phyloP scores from a whole-genome alignment of 2,797 vertebrate species.

The Clarias laeviceps region DNA sequence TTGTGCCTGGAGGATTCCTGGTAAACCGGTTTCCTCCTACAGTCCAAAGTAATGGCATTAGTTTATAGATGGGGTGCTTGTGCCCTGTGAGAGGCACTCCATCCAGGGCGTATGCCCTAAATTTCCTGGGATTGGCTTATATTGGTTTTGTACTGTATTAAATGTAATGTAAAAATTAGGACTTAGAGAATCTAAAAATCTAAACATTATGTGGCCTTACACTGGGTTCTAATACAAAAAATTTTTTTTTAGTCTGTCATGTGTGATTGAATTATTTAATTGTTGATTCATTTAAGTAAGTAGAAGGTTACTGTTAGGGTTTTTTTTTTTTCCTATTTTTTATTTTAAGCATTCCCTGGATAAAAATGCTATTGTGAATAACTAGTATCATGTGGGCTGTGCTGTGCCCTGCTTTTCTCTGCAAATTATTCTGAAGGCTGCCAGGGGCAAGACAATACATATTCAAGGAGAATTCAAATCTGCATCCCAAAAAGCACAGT shows the following conservation, averaged over 20 bases:
- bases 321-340: background rate
- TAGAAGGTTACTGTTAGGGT: background rate
- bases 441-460: constrained; percentile 2
- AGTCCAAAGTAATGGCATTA: too few species aligned
- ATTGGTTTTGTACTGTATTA: background rate
- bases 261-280: background rate
- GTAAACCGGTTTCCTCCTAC: too few species aligned
- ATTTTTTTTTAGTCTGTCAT: background rate
- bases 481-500: constrained; percentile 11
- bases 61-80: too few species aligned
- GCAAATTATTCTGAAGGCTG: constrained; percentile 30
- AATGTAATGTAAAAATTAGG: background rate
- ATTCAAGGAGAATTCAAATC: constrained; percentile 11
- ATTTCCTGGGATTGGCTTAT: background rate
- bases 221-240: background rate
- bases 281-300: background rate
- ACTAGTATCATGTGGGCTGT: background rate
- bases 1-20: too few species aligned
- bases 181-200: background rate
- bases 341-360: constrained; percentile 2
- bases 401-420: constrained; percentile 4
- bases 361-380: background rate
- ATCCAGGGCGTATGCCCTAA: background rate
- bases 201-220: background rate
- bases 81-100: too few species aligned